These are phyloP conservation scores for Melierax canorus DNA, from an alignment of 2,113 vertebrate genomes.

Conservation along the genomic window DNA sequence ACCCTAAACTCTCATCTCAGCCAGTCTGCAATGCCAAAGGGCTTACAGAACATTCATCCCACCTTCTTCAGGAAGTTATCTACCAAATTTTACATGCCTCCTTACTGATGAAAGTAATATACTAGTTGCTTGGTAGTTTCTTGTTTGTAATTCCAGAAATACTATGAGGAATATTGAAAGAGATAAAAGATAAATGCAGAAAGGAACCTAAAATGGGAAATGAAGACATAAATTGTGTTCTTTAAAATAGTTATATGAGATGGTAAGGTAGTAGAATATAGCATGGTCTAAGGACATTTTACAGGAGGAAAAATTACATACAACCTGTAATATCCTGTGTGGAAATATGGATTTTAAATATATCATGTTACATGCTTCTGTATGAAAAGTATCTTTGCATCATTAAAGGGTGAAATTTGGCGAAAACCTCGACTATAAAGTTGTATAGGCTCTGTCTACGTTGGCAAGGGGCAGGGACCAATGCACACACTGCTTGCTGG, in stretches of 20 bases:
- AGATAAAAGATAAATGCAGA: not conserved
- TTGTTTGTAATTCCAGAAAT: not conserved
- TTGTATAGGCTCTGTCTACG: not conserved
- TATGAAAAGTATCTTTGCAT: not conserved
- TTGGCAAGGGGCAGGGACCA: not conserved
- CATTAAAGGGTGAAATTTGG: not conserved
- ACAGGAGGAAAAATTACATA: not conserved
- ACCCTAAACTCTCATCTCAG: constrained; percentile 5
- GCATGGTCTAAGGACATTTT: not conserved
- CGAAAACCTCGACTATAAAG: not conserved
- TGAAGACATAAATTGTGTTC: not conserved
- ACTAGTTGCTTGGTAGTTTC: not conserved
- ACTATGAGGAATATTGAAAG: not conserved
- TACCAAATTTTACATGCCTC: not conserved
- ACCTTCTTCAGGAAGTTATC: not conserved
- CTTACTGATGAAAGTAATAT: not conserved
- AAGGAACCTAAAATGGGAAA: not conserved
- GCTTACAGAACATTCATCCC: not conserved
- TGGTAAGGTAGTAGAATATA: not conserved
- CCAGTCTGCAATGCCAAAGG: not conserved
- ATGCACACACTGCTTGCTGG: not conserved
- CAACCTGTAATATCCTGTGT: not conserved
- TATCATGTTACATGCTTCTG: not conserved
- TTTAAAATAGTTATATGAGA: not conserved
- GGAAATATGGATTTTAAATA: not conserved